Conservation (phyloP, 1,140 invertebrate species). For the Drosophila serrata region DNA sequence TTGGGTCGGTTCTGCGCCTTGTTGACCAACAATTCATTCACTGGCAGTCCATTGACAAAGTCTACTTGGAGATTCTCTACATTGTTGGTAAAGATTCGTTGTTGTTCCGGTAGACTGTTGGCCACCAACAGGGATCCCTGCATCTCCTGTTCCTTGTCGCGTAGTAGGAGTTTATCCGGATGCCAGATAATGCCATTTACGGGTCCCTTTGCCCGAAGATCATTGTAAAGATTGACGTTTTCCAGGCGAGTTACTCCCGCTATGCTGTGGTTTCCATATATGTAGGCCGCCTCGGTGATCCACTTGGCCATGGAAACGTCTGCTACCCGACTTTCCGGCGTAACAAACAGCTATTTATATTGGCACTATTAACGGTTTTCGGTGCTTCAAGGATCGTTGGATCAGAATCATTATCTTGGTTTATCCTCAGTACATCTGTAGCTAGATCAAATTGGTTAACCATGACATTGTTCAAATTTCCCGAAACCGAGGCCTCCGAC, state of each 20-base stretch:
- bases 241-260: constrained; percentile 57
- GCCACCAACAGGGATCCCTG: constrained; percentile 60
- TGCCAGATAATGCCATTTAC: constrained; percentile 68
- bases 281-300: constrained; percentile 80
- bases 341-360: constrained; percentile 65
- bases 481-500: constrained; percentile 43
- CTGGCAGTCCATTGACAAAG: constrained; percentile 57
- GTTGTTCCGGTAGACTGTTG: constrained; percentile 45
- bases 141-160: constrained; percentile 55
- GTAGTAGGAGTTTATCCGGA: constrained; percentile 53
- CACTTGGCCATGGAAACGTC: constrained; percentile 84
- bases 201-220: constrained; percentile 60
- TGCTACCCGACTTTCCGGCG: constrained; percentile 74
- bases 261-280: constrained; percentile 77
- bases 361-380: constrained; percentile 74
- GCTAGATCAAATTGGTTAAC: constrained; percentile 85
- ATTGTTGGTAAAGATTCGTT: constrained; percentile 66
- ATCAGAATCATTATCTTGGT: constrained; percentile 10
- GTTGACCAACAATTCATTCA: constrained; percentile 63
- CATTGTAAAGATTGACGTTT: constrained; percentile 70
- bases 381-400: constrained; percentile 30
- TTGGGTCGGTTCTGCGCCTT: constrained; percentile 65
- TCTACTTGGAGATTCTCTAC: constrained; percentile 72
- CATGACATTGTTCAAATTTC: constrained; percentile 58
- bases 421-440: constrained; percentile 78